Base-by-base conservation (phyloP, 2,888 invertebrate genomes). In the Caenorhabditis plicata region DNA sequence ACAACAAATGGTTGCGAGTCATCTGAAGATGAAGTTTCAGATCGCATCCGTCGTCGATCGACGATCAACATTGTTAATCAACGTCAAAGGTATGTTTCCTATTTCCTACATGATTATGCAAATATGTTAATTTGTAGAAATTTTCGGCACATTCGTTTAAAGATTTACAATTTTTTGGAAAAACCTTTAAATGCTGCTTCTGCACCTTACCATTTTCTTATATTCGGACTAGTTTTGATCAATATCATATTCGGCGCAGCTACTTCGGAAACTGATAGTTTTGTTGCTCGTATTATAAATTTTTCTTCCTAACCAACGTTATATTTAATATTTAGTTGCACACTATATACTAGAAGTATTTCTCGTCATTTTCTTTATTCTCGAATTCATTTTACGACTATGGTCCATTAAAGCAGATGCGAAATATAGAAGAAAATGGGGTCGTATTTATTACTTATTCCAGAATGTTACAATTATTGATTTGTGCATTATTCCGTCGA, bases 361-460 rank as follows among this genome's bases (percentile, higher is more conserved):
- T 17, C 63, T 77, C 49, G 71, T 68, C 7, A 22, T 73, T 9
- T 77, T 68, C 33, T 77, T 77, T 41, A 57, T 64, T 19, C 17
- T 68, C 4, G 77, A 77, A 45, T 75, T 77, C 33, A 17, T 52
- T 8, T 45, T 74, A 1, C 38, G 77, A 9, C 35, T 77, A 45
- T 77, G 77, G 77, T 56, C 76, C 2, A 66, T 68, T 27, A 72
- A 64, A 19, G 73, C 75, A 2, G 70, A 75, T 54, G 73, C 65
- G 15, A 71, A 71, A 23, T 77, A 73, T 38, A 48, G 62, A 25
- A 73, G 68, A n/a, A 42, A 26, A 20, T 61, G 44, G 36, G 74
- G 73, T 67, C 35, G 25, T 19, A 31, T 71, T 1, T 51, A 48
- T n/a, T 77, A 71, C 41, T 35, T 73, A 17, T 36, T 50, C 13